Conservation (phyloP, 1,140 invertebrate genomes). For the Agraylea sexmaculata region DNA sequence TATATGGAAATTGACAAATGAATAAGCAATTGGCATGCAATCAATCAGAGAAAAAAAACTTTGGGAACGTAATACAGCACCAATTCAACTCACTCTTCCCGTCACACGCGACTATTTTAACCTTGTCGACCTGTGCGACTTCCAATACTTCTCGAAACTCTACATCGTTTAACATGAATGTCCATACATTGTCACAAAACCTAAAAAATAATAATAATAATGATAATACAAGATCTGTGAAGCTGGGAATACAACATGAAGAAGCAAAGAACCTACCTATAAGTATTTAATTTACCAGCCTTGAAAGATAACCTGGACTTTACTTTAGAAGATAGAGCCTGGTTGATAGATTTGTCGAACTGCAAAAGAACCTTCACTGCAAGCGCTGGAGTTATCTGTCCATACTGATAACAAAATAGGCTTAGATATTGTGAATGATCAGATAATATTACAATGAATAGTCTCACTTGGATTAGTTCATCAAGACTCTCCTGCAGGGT, state of each 20-base stretch:
- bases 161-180: constrained; percentile 97
- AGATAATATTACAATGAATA: not conserved
- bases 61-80: constrained; percentile 21
- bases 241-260: not conserved
- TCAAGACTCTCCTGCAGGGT: constrained; percentile 93
- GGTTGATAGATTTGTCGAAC: constrained; percentile 96
- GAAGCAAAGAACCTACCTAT: constrained; percentile 47
- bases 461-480: constrained; percentile 70
- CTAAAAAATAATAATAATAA: constrained; percentile 22
- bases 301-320: constrained; percentile 90
- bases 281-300: constrained; percentile 94
- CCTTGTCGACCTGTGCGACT: constrained; percentile 88
- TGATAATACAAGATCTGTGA: not conserved
- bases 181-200: constrained; percentile 99
- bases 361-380: constrained; percentile 88
- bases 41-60: too few species aligned
- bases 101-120: constrained; percentile 99
- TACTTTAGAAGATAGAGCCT: constrained; percentile 81
- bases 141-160: constrained; percentile 96
- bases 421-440: constrained; percentile 1
- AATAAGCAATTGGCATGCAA: too few species aligned
- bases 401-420: constrained; percentile 63
- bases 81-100: constrained; percentile 70
- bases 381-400: constrained; percentile 86
- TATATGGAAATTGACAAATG: too few species aligned